Conservation (phyloP, 2,888 invertebrate genomes). For the Choristoneura rosaceana region DNA sequence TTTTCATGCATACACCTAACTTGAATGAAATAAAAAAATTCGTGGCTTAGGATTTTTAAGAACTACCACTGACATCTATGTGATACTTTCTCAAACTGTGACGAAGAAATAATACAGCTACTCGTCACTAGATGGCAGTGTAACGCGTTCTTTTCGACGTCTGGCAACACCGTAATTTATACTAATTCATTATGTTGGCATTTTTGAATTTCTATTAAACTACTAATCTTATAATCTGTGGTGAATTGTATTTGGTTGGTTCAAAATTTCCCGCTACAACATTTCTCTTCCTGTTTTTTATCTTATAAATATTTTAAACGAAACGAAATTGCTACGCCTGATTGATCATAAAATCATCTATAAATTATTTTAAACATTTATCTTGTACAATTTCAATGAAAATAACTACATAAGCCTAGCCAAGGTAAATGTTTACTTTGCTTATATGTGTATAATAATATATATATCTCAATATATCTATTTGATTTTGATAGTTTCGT, state of each 20-base stretch:
- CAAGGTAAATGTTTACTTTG: too few relatives aligned
- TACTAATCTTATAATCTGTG: too few relatives aligned
- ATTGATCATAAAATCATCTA: not conserved
- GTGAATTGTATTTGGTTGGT: too few relatives aligned
- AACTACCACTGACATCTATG: conserved; percentile 26
- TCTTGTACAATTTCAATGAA: too few relatives aligned
- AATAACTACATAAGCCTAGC: not conserved
- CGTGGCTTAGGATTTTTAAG: not conserved
- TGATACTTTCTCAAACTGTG: not conserved
- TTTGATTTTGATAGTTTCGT: not conserved
- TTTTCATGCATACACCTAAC: not conserved
- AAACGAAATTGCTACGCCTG: not conserved
- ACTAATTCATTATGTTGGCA: not conserved
- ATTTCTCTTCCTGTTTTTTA: not conserved
- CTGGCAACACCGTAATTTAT: conserved; percentile 48
- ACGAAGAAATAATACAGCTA: conserved; percentile 18
- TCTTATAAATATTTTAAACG: not conserved
- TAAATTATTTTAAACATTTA: too few relatives aligned
- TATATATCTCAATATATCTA: too few relatives aligned
- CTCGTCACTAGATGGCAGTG: conserved; percentile 41
- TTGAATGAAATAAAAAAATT: not conserved
- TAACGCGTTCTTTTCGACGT: not conserved
- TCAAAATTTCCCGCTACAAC: conserved; percentile 2
- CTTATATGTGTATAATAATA: not conserved
- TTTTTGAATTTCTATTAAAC: not conserved